Conservation (phyloP, 2,113 vertebrate genomes). For the Euleptes europaea region DNA sequence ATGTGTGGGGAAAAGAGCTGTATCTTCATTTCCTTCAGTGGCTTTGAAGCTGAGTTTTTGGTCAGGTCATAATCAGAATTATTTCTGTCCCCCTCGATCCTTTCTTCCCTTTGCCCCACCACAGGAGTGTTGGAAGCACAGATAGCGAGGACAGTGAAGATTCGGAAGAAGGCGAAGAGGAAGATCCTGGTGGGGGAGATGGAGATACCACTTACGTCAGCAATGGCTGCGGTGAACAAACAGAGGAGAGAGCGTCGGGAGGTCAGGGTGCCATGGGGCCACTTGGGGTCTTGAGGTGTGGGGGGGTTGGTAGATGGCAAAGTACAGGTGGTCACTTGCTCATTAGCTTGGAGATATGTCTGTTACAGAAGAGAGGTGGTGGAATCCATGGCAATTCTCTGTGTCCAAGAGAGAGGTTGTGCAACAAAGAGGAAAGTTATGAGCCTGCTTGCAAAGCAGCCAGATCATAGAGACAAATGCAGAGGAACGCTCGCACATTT, state of each 20-base stretch:
- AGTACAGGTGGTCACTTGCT: not conserved
- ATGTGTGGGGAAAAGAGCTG: no score
- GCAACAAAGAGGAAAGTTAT: not conserved
- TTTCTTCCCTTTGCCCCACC: not conserved
- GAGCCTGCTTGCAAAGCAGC: not conserved
- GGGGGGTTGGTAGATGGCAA: not conserved
- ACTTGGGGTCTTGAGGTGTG: not conserved
- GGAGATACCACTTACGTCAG: not conserved
- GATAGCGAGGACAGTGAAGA: slow-evolving; percentile 72
- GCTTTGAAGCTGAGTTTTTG: no score
- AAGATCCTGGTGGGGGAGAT: slow-evolving; percentile 30
- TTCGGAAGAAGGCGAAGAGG: slow-evolving; percentile 51
- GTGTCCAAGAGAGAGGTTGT: no score
- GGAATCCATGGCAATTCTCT: not conserved
- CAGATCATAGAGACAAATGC: no score
- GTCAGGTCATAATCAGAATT: not conserved
- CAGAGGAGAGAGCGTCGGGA: not conserved
- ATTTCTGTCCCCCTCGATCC: not conserved
- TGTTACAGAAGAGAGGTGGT: not conserved
- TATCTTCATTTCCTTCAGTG: no score
- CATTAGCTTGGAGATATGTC: not conserved
- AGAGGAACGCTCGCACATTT: no score
- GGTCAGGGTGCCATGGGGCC: slow-evolving; percentile 1
- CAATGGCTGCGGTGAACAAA: not conserved
- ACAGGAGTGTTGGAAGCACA: slow-evolving; percentile 73